Percentiles rank a stretch among this genome's conserved stretches.
Evolutionary conservation across 2,113 vertebrate genomes (phyloP).

Genomic region (Crotalus tigris): DNA sequence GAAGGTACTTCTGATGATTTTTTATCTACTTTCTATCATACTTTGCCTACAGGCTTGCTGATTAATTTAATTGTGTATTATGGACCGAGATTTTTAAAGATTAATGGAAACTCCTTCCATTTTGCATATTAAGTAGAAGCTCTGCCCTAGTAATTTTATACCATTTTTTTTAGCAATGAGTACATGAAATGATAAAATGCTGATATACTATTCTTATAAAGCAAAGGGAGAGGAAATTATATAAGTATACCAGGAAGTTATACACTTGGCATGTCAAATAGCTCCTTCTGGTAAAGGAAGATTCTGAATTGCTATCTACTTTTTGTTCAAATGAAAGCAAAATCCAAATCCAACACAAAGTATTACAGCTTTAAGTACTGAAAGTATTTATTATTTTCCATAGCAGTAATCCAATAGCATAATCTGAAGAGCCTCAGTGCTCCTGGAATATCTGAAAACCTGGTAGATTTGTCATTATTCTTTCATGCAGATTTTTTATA

Average conservation of each 20-base stretch:
- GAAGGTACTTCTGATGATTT: not conserved
- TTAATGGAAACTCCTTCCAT: constrained; percentile 32
- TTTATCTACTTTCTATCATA: not conserved
- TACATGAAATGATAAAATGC: constrained; percentile 52
- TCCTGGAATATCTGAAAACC: constrained; percentile 71
- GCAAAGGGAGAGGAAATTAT: constrained; percentile 24
- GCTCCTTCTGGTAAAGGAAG: constrained; percentile 65
- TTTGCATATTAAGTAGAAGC: constrained; percentile 33
- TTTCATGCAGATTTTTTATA: constrained; percentile 75
- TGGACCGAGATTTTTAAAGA: constrained; percentile 28
- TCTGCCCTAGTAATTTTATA: constrained; percentile 49
- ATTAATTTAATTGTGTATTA: constrained; percentile 36
- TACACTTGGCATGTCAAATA: constrained; percentile 59
- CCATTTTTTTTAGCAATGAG: constrained; percentile 56
- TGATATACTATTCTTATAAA: constrained; percentile 67
- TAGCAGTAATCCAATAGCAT: constrained; percentile 76
- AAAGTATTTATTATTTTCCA: constrained; percentile 79
- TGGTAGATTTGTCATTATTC: constrained; percentile 69
- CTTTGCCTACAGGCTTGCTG: not conserved
- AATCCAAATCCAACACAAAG: constrained; percentile 75
- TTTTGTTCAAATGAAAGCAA: constrained; percentile 79
- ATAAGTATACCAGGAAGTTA: constrained; percentile 69
- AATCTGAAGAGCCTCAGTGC: constrained; percentile 73
- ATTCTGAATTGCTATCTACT: constrained; percentile 69
- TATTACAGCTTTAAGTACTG: constrained; percentile 77